Evolutionary conservation across 92 coral and sea anemone genomes (phyloP), one percentile per base, ranked within the genome.

Genomic region (Zoanthus solanderi): DNA sequence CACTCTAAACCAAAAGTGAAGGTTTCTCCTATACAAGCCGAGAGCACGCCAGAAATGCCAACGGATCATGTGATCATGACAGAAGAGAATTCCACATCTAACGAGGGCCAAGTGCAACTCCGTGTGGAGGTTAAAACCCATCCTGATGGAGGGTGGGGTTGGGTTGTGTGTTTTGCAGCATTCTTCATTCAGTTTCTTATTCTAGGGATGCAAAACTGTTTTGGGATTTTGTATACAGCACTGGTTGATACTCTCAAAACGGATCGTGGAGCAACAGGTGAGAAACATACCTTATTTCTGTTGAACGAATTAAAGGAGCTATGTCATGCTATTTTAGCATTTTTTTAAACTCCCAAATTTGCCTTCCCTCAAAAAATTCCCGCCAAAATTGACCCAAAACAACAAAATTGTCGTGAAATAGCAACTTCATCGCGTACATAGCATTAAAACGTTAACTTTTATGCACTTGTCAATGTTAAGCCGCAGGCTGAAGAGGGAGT

Each of bases 121-220:
- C 86, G 84, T 61, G 88, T 90, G 18, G 60, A 71, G 45, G 91
- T 85, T 82, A 81, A 87, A 71, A 88, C 93, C 13, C 93, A 91
- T 68, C 98, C 96, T 50, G 95, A 93, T 68, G 98, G 96, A n/a
- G 94, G 96, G 29, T 95, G 98, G 98, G 98, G 98, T 8, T 95
- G 94, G 96, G 93, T 93, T 3, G 98, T 93, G 18, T 95, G 98
- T 90, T 83, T 93, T 23, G 94, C 96, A 29, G 98, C 98, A 44
- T 95, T 95, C 87, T 92, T 95, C 81, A 92, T 93, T 18, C 98
- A 95, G 90, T 95, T 95, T 83, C 83, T 95, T 12, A 93, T 78
- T 83, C 94, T 95, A 8, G 98, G 98, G 23, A 94, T 93, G 88
- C 96, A 91, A 81, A 95, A 95, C 85, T 85, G 96, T 30, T 95